Evolutionary conservation across 2,797 vertebrate genomes (phyloP).

Genomic region (Sardinella longiceps): DNA sequence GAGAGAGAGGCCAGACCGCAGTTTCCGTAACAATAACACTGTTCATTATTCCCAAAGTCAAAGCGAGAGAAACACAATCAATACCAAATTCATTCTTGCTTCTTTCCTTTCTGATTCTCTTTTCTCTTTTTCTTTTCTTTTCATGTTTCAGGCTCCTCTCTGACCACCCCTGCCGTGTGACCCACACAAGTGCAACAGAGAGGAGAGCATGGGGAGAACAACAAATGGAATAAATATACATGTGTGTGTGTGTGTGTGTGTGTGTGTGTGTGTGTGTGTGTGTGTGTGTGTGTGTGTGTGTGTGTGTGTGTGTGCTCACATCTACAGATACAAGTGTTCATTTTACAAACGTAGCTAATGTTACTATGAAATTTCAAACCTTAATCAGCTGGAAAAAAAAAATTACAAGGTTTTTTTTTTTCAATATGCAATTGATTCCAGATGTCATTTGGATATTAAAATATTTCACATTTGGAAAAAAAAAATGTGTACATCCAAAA

Average conservation of each 20-base stretch:
- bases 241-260: slow-evolving; percentile 1
- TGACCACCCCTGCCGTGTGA: background rate
- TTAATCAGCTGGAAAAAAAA: background rate
- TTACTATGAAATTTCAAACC: background rate
- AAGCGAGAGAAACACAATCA: slow-evolving; percentile 34
- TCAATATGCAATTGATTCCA: background rate
- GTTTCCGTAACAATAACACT: slow-evolving; percentile 35
- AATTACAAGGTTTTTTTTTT: background rate
- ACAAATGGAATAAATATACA: background rate
- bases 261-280: background rate
- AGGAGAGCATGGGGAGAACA: background rate
- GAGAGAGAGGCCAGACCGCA: background rate
- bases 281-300: background rate
- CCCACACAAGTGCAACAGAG: background rate
- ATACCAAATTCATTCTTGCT: slow-evolving; percentile 15
- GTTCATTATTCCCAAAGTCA: slow-evolving; percentile 40
- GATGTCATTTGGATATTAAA: background rate
- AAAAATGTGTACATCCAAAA: too few species aligned
- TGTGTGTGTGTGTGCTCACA: background rate
- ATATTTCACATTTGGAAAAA: background rate
- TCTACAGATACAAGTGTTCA: background rate
- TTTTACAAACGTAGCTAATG: background rate
- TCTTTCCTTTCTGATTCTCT: background rate
- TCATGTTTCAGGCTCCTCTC: background rate
- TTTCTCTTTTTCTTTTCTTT: background rate